Evolutionary conservation across 1,140 invertebrate species (phyloP).

Genomic region (Doryteuthis pealeii): DNA sequence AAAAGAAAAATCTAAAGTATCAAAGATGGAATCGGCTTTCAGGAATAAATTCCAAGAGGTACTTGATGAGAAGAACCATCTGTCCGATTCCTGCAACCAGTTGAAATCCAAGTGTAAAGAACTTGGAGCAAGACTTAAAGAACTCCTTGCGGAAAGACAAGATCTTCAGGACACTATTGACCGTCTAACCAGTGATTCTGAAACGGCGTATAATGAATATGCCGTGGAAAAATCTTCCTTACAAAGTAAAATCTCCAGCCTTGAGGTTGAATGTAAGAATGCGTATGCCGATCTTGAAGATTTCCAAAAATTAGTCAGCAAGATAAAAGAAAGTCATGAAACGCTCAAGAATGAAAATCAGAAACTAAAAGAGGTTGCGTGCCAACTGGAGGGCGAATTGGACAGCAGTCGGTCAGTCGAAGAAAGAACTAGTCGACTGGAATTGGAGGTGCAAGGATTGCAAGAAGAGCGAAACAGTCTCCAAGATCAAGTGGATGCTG

Average conservation of each 20-base stretch:
- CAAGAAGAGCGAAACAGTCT: constrained; percentile 34
- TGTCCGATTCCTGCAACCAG: too few species aligned
- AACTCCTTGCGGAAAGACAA: too few species aligned
- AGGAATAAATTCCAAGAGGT: too few species aligned
- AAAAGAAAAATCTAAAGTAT: too few species aligned
- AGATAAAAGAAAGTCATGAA: constrained; percentile 44
- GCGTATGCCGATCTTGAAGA: constrained; percentile 72
- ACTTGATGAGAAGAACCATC: too few species aligned
- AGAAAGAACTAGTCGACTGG: background rate
- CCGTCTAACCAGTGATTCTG: background rate
- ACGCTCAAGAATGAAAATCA: constrained; percentile 19
- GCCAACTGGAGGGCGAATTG: constrained; percentile 20
- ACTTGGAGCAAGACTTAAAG: too few species aligned
- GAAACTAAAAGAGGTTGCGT: constrained; percentile 14
- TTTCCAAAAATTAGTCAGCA: constrained; percentile 64
- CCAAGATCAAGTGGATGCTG: constrained; percentile 46
- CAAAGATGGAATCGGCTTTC: too few species aligned
- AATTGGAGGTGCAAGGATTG: constrained; percentile 8
- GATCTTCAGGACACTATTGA: too few species aligned
- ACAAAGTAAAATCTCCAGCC: constrained; percentile 12
- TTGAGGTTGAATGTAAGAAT: constrained; percentile 16
- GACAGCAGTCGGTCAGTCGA: background rate
- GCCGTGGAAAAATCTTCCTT: constrained; percentile 9
- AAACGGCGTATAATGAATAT: background rate
- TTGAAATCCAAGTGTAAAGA: too few species aligned